Percentiles rank a stretch among this genome's conserved stretches.
Evolutionary conservation across 2,888 invertebrate genomes (phyloP).

Genomic region (Drosophila villosipedis): DNA sequence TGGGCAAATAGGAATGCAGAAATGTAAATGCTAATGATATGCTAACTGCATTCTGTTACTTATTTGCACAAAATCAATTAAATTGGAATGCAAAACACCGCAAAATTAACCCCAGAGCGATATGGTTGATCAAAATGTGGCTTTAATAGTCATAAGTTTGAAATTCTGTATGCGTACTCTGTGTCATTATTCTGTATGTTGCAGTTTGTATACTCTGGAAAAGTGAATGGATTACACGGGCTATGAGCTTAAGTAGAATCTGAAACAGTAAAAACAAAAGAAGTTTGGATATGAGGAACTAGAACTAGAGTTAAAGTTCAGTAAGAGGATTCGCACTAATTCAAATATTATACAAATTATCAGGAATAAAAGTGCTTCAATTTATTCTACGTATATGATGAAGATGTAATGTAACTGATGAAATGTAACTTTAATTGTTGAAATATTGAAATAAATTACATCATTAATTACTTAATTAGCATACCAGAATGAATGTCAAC

Average conservation of each 20-base stretch:
- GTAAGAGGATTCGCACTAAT: background rate
- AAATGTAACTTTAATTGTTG: background rate
- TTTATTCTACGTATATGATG: background rate
- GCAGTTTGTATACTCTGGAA: background rate
- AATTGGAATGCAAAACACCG: constrained; percentile 48
- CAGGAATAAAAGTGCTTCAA: background rate
- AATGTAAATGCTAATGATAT: constrained; percentile 33
- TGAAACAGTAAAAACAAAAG: background rate
- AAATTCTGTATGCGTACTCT: background rate
- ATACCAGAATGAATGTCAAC: background rate
- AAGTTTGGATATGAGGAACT: background rate
- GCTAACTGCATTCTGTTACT: constrained; percentile 27
- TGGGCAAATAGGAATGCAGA: constrained; percentile 7
- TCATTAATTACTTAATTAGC: background rate
- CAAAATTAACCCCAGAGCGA: constrained; percentile 25
- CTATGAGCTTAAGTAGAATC: background rate
- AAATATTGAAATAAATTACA: background rate
- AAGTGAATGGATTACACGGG: background rate
- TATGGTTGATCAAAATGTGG: constrained; percentile 11
- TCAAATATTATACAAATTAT: background rate
- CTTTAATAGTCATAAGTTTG: constrained; percentile 2
- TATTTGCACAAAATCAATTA: constrained; percentile 66
- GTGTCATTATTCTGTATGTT: background rate
- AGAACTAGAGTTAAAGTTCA: background rate
- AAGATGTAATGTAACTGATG: too few species aligned